Evolutionary conservation across 2,797 vertebrate genomes (phyloP).

Genomic region (Neosalanx taihuensis): DNA sequence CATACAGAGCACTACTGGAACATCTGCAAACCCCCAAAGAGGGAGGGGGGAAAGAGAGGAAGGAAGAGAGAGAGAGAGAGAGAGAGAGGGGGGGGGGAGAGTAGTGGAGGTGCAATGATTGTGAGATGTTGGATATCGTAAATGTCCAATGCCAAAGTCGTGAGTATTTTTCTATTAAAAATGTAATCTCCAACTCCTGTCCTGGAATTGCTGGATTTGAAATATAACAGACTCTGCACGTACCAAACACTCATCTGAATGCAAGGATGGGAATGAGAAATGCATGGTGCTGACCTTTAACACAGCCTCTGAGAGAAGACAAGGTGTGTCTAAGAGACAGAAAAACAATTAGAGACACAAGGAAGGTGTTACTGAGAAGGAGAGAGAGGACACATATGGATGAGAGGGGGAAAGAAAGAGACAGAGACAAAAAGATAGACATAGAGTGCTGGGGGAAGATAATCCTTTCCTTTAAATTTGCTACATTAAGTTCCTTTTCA

Average conservation of each 20-base stretch:
- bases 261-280: conserved; percentile 43
- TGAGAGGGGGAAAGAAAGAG: neutral
- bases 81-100: conserved; percentile 15
- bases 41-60: neutral
- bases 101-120: neutral
- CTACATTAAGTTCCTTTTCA: conserved; percentile 27
- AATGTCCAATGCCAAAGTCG: neutral
- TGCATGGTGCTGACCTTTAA: conserved; percentile 56
- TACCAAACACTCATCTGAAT: conserved; percentile 59
- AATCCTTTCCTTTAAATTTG: neutral
- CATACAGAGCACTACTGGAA: conserved; percentile 20
- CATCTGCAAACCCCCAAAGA: conserved; percentile 9
- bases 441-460: neutral
- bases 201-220: conserved; percentile 20
- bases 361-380: neutral
- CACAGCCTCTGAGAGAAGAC: conserved; percentile 23
- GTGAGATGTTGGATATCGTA: neutral
- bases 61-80: conserved; percentile 6
- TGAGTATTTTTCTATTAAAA: conserved; percentile 54
- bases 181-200: conserved; percentile 49
- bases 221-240: conserved; percentile 29
- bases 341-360: conserved; percentile 5
- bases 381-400: neutral
- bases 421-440: too few species aligned
- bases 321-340: conserved; percentile 5